These are phyloP conservation scores for Leucophenga varia DNA, from an alignment of 1,140 invertebrate genomes.

Conservation along the genomic window DNA sequence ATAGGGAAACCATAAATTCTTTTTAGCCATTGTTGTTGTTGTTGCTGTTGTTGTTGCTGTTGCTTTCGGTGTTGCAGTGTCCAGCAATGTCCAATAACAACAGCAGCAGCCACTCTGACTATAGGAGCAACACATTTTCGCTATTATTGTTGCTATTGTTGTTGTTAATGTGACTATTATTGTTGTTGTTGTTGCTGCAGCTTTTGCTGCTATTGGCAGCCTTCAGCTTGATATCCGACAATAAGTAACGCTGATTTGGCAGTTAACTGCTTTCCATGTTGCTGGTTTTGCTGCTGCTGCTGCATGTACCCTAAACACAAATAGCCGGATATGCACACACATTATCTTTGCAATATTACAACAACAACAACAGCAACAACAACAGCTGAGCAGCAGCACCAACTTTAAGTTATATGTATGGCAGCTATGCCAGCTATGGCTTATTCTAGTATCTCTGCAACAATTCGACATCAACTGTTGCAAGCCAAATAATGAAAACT, in stretches of 20 bases:
- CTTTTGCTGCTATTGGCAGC: conserved; percentile 47
- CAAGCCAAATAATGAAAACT: too few relatives aligned
- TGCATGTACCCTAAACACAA: conserved; percentile 1
- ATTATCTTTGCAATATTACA: not conserved
- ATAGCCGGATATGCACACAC: conserved; percentile 17
- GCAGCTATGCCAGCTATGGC: too few relatives aligned
- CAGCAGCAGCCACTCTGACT: not conserved
- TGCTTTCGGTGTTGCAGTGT: conserved; percentile 12
- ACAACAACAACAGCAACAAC: too few relatives aligned
- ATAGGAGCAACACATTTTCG: conserved; percentile 38
- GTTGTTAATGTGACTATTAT: conserved; percentile 3
- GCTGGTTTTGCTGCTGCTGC: conserved; percentile 12
- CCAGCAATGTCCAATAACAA: conserved; percentile 37
- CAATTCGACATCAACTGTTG: too few relatives aligned
- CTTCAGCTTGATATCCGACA: too few relatives aligned
- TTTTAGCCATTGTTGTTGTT: conserved; percentile 27
- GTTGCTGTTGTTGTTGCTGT: not conserved
- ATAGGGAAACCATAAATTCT: conserved; percentile 56
- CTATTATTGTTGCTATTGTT: conserved; percentile 39
- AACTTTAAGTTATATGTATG: too few relatives aligned
- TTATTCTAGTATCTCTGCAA: too few relatives aligned
- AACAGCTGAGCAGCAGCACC: too few relatives aligned
- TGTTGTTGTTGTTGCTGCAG: conserved; percentile 17
- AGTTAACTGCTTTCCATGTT: conserved; percentile 41
- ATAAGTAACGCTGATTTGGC: conserved; percentile 54